These are phyloP conservation scores for Gouania willdenowi DNA, from an alignment of 2,797 vertebrate genomes.

Conservation along the genomic window DNA sequence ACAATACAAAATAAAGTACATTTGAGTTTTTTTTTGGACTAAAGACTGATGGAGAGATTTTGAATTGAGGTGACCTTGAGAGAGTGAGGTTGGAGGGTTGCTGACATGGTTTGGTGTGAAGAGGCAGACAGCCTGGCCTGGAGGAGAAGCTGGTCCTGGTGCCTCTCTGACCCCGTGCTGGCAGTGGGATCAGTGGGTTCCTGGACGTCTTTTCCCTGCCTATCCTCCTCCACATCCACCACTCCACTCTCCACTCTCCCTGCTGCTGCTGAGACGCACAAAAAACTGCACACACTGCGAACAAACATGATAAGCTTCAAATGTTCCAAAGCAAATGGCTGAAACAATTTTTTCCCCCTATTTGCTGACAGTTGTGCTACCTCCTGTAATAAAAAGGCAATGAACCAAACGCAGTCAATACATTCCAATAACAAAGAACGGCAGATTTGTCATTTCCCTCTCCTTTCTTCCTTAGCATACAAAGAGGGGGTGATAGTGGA, in stretches of 20 bases:
- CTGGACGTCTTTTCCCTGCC: conserved; percentile 39
- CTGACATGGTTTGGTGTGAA: conserved; percentile 48
- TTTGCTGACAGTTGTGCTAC: conserved; percentile 80
- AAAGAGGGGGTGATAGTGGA: conserved; percentile 22
- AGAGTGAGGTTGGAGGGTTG: conserved; percentile 22
- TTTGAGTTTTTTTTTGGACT: no score
- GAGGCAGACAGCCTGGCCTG: conserved; percentile 54
- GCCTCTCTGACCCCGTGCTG: conserved; percentile 70
- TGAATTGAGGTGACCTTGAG: no score
- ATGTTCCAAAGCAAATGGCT: conserved; percentile 76
- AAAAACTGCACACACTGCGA: conserved; percentile 17
- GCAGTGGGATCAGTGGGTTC: conserved; percentile 59
- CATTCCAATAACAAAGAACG: conserved; percentile 78
- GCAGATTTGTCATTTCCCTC: conserved; percentile 68
- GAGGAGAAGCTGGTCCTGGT: conserved; percentile 53
- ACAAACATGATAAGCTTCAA: conserved; percentile 76
- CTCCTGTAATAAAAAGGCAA: conserved; percentile 93
- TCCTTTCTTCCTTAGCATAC: conserved; percentile 37
- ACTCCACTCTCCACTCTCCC: conserved; percentile 38
- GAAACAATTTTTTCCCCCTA: conserved; percentile 70
- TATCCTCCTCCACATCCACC: conserved; percentile 28
- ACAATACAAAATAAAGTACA: no score
- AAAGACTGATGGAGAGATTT: no score
- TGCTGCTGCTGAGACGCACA: conserved; percentile 53
- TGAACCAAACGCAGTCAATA: conserved; percentile 83